These are phyloP conservation scores for Drosophila willistoni DNA, from an alignment of 1,140 invertebrate genomes.

Conservation along the genomic window DNA sequence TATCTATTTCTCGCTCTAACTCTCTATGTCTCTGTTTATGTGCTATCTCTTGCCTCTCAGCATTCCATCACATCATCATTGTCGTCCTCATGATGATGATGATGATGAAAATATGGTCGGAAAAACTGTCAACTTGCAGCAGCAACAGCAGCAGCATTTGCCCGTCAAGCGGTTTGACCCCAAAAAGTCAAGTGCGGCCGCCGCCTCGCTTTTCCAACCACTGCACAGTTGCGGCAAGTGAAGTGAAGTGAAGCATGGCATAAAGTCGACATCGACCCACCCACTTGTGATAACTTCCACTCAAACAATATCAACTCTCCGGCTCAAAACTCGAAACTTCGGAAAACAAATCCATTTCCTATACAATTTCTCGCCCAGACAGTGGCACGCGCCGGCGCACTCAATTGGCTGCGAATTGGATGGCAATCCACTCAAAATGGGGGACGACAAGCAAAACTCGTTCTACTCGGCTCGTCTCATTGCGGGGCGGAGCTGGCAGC, in stretches of 20 bases:
- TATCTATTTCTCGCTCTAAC: not conserved
- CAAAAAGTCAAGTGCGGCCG: slow-evolving; percentile 76
- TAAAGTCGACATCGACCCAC: slow-evolving; percentile 19
- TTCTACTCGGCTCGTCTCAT: slow-evolving; percentile 58
- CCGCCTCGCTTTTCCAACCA: not conserved
- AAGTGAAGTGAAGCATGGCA: slow-evolving; percentile 18
- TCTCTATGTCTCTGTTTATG: not conserved
- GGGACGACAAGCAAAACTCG: slow-evolving; percentile 60
- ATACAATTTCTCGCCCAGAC: slow-evolving; percentile 1
- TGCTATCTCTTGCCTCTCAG: not conserved
- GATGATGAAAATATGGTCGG: slow-evolving; percentile 38
- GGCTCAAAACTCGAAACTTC: not conserved
- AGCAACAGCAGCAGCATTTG: slow-evolving; percentile 26
- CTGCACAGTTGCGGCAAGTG: slow-evolving; percentile 8
- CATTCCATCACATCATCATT: slow-evolving; percentile 6
- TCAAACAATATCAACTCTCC: slow-evolving; percentile 4
- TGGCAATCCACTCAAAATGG: slow-evolving; percentile 67
- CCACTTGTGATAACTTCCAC: slow-evolving; percentile 1
- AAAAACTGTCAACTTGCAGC: slow-evolving; percentile 50
- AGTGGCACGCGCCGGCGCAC: slow-evolving; percentile 77
- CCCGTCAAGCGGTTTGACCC: slow-evolving; percentile 72
- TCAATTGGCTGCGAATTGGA: slow-evolving; percentile 54
- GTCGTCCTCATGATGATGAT: not conserved
- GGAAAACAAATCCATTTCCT: slow-evolving; percentile 17
- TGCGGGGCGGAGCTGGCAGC: slow-evolving; percentile 30